phyloP scores from a whole-genome alignment of 92 coral and sea anemone genomes.

The Phenganax subtilis region DNA sequence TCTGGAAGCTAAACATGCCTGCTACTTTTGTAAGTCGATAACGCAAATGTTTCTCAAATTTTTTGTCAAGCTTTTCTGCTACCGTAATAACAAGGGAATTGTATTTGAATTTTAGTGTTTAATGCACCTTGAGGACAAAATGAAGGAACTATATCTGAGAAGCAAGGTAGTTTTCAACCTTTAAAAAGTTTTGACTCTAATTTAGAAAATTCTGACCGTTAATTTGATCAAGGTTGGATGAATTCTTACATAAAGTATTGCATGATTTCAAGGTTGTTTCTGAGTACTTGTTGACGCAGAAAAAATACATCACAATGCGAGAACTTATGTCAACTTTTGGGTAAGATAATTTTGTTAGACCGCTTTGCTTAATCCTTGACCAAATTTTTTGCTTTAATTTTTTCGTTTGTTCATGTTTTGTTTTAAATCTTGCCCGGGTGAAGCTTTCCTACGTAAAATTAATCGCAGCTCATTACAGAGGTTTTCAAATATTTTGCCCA shows the following conservation, averaged over 20 bases:
- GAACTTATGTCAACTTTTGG: conserved; percentile 76
- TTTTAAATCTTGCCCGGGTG: no score
- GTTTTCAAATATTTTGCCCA: no score
- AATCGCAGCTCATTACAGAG: no score
- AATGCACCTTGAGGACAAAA: conserved; percentile 91
- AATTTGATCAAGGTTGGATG: background rate
- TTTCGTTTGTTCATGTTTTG: background rate
- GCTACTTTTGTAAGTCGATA: conserved; percentile 83
- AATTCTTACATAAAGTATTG: background rate
- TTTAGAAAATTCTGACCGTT: background rate
- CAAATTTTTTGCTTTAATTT: background rate
- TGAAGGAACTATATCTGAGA: conserved; percentile 87
- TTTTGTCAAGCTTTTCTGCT: background rate
- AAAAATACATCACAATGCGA: conserved; percentile 54
- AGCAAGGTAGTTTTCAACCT: conserved; percentile 64
- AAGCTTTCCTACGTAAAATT: no score
- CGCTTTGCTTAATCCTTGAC: background rate
- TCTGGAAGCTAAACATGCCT: conserved; percentile 88
- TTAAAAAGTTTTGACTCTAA: background rate
- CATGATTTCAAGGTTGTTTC: conserved; percentile 61
- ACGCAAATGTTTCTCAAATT: background rate
- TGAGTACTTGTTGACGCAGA: conserved; percentile 69
- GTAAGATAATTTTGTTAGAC: conserved; percentile 42
- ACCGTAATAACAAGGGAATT: background rate
- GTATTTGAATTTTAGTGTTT: conserved; percentile 56